A percentile compares a stretch with the other conserved stretches of the same genome.
Evolutionary conservation across 2,113 vertebrate species (phyloP).

Genomic region (Cervus canadensis): DNA sequence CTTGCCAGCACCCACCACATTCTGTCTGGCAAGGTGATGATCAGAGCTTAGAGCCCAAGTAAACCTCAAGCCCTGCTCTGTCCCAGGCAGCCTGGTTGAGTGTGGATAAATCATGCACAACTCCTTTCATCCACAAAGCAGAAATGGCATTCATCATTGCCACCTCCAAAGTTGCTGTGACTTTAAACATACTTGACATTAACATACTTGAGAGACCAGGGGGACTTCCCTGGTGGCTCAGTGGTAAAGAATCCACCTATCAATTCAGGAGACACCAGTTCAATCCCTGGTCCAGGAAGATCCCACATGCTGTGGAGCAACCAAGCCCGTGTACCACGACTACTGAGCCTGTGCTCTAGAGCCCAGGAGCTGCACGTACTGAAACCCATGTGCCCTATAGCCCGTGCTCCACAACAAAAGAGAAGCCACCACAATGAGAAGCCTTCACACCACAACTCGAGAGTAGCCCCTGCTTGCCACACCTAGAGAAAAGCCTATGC

Average conservation of each 20-base stretch:
- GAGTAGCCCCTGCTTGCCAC: background rate
- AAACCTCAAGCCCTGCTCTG: background rate
- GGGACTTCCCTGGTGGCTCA: background rate
- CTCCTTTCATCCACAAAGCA: background rate
- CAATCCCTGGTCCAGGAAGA: background rate
- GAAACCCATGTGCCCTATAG: background rate
- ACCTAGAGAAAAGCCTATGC: background rate
- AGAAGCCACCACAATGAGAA: background rate
- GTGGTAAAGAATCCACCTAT: background rate
- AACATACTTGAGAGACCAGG: background rate
- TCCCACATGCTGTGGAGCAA: background rate
- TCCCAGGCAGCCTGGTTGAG: rapidly evolving
- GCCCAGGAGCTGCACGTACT: background rate
- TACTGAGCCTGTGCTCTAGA: background rate
- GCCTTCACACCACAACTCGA: background rate
- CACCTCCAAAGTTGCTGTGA: background rate
- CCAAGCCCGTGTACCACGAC: background rate
- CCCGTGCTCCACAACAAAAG: background rate
- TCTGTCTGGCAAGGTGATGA: rapidly evolving
- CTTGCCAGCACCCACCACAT: rapidly evolving
- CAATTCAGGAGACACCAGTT: background rate
- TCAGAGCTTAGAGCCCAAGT: rapidly evolving
- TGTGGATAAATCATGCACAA: rapidly evolving
- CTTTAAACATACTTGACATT: background rate
- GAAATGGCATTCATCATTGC: rapidly evolving